These are phyloP conservation scores for Tauraco hartlaubi DNA, from an alignment of 2,797 vertebrate genomes.

Conservation along the genomic window DNA sequence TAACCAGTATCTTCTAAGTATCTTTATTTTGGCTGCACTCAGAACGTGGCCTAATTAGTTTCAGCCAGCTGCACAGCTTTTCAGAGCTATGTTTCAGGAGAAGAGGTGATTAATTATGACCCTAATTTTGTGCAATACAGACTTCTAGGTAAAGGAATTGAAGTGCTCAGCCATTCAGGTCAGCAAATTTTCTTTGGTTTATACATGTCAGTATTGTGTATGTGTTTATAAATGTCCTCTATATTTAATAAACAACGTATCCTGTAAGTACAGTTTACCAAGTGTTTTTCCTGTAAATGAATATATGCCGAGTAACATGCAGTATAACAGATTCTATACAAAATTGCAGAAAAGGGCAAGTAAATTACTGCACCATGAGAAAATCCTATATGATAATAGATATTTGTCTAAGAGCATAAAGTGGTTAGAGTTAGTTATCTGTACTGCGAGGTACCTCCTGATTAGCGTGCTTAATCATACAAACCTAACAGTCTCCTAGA, in stretches of 20 bases:
- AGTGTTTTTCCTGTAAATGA: not conserved
- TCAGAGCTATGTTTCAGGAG: not conserved
- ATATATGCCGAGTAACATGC: not conserved
- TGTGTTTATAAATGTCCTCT: not conserved
- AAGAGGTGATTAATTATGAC: not conserved
- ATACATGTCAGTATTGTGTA: not conserved
- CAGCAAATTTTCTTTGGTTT: not conserved
- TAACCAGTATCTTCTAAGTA: not conserved
- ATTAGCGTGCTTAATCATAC: not conserved
- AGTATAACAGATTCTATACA: not conserved
- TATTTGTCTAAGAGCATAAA: not conserved
- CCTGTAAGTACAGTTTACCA: not conserved
- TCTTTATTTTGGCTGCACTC: not conserved
- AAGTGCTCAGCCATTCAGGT: not conserved
- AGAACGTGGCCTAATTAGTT: not conserved
- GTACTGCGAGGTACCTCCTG: not conserved
- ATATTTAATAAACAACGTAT: not conserved
- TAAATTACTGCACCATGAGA: not conserved
- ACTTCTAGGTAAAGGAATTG: not conserved
- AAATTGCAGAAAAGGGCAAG: not conserved
- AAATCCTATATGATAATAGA: not conserved
- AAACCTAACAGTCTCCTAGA: not conserved
- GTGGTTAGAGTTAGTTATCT: not conserved
- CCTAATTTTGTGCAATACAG: not conserved
- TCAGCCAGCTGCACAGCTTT: constrained; percentile 10